These are phyloP conservation scores for Nibea coibor DNA, from an alignment of 2,113 vertebrate genomes.

Conservation along the genomic window DNA sequence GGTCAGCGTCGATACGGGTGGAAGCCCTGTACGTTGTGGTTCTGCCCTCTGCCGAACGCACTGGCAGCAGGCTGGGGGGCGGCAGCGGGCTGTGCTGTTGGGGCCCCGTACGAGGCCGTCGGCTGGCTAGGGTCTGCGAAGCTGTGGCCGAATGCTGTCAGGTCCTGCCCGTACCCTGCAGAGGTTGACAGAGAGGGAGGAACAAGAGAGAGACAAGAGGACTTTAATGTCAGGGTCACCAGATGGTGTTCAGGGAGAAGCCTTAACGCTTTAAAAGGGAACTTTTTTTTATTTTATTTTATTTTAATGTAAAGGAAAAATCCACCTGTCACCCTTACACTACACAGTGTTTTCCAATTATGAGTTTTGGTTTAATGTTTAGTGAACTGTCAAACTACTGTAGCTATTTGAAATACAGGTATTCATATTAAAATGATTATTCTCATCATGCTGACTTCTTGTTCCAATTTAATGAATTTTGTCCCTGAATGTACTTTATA, in stretches of 20 bases:
- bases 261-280: constrained; percentile 22
- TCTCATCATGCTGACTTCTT: neutral
- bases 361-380: neutral
- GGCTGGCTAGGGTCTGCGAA: constrained; percentile 96
- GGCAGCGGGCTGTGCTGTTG: constrained; percentile 89
- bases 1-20: constrained; percentile 97
- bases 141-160: constrained; percentile 95
- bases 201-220: neutral
- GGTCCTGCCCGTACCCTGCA: constrained; percentile 97
- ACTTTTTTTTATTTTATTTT: neutral
- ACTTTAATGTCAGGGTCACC: neutral
- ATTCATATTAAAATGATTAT: neutral
- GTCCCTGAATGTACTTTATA: neutral
- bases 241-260: neutral
- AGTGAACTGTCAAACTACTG: neutral
- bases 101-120: constrained; percentile 89
- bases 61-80: constrained; percentile 89
- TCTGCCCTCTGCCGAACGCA: constrained; percentile 95
- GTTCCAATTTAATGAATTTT: neutral
- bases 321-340: constrained; percentile 16
- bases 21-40: constrained; percentile 99
- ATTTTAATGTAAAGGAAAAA: constrained; percentile 29
- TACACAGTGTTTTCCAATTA: neutral
- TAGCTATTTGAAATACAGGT: neutral
- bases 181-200: constrained; percentile 1